These are phyloP conservation scores for Aselliscus stoliczkanus DNA, from an alignment of 2,797 vertebrate genomes.

Conservation along the genomic window DNA sequence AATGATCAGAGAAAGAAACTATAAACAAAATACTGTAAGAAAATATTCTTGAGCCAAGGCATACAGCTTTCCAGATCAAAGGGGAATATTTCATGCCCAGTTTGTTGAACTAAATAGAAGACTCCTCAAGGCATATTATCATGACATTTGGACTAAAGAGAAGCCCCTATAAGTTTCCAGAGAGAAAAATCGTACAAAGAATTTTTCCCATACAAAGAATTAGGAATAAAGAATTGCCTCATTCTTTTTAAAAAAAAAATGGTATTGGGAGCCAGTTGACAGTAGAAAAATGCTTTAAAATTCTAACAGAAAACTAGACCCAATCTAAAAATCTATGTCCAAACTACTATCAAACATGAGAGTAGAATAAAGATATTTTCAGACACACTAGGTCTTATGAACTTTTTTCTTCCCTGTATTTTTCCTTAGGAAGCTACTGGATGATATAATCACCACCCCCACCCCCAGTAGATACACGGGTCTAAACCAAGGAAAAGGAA, in stretches of 20 bases:
- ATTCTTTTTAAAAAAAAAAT: neutral
- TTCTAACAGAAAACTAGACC: neutral
- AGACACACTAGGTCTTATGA: neutral
- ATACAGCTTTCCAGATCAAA: neutral
- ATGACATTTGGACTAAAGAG: neutral
- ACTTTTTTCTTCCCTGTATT: neutral
- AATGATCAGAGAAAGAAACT: slow-evolving; percentile 2
- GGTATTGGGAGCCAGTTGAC: neutral
- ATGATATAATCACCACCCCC: neutral
- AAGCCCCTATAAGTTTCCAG: neutral
- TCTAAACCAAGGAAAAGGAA: neutral
- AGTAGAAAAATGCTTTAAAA: neutral
- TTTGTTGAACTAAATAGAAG: neutral
- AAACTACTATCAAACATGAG: neutral
- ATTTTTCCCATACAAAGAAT: neutral
- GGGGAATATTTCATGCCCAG: neutral
- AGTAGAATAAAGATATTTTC: neutral
- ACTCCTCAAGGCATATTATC: neutral
- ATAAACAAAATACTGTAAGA: neutral
- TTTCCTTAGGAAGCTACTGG: neutral
- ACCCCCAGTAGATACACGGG: neutral
- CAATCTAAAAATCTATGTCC: neutral
- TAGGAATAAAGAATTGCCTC: neutral
- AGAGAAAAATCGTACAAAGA: neutral
- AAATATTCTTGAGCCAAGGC: neutral